Base-by-base conservation (phyloP, 2,797 vertebrate species). In the Chelon auratus region DNA sequence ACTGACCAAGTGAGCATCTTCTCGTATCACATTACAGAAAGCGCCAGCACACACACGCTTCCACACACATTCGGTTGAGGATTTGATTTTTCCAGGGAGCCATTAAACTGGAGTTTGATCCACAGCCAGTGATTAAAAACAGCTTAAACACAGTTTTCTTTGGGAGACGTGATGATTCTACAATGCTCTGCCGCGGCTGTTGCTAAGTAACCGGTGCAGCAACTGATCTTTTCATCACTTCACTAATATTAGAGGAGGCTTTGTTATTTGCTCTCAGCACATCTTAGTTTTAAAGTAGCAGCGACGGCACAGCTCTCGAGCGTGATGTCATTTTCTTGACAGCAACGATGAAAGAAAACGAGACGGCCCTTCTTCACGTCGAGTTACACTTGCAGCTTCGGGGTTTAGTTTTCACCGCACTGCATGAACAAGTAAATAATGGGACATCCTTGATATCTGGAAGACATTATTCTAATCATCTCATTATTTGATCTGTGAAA, bases 171-270 rank as follows among this genome's bases (percentile, higher is more conserved):
- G 58, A 76, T 69, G n/a, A 12, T 80, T 62, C 61, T 14, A 66
- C 42, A 71, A 76, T 58, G 17, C 57, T 15, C 55, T 36, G 39
- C 64, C 30, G 59, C 3, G 8, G 48, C 69, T 80, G 84, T 90
- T 91, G 87, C 87, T 84, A 82, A 81, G 85, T 69, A 80, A 89
- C 81, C 68, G 78, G 22, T 65, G 22, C 2, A 1, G 65, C 42
- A 62, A 47, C 56, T 77, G 52, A 86, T 81, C 65, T 70, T 84
- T 76, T 63, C 68, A 64, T 83, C 70, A 68, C 33, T 43, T 56
- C 52, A 33, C 70, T 71, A 53, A 78, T 80, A 78, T 73, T 68
- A 70, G 54, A 69, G 36, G 71, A 36, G 45, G 48, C 52, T 62
- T 73, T 75, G 69, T 82, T 67, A 73, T 57, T 62, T 45, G 37